Conservation (phyloP, 2,113 vertebrate genomes). For the Xiphias gladius region DNA sequence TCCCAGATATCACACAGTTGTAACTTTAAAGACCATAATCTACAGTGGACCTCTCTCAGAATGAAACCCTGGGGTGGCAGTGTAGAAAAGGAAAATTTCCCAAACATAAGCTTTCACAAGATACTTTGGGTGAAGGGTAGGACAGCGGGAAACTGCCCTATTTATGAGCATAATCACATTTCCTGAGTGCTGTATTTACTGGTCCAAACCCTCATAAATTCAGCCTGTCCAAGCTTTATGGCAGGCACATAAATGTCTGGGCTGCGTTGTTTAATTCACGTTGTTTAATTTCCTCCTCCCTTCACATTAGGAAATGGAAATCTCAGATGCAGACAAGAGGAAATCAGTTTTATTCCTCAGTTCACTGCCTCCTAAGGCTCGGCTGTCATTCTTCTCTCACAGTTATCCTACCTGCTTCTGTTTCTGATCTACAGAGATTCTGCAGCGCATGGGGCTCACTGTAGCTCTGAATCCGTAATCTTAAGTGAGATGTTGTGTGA, state of each 20-base stretch:
- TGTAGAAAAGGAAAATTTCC: slow-evolving; percentile 34
- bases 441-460: slow-evolving; percentile 32
- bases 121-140: slow-evolving; percentile 72
- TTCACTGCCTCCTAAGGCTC: slow-evolving; percentile 24
- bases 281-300: slow-evolving; percentile 77
- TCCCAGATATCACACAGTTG: background rate
- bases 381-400: slow-evolving; percentile 37
- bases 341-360: slow-evolving; percentile 59
- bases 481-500: slow-evolving; percentile 67
- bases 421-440: slow-evolving; percentile 45
- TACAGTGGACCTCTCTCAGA: background rate
- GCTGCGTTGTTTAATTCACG: slow-evolving; percentile 70
- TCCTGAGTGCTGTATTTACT: slow-evolving; percentile 81
- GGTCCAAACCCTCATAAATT: slow-evolving; percentile 75
- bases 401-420: slow-evolving; percentile 46
- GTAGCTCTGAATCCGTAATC: slow-evolving; percentile 61
- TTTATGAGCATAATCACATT: slow-evolving; percentile 83
- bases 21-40: slow-evolving; percentile 3
- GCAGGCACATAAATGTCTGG: slow-evolving; percentile 73
- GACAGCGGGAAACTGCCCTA: slow-evolving; percentile 69
- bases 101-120: slow-evolving; percentile 65
- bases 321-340: slow-evolving; percentile 67
- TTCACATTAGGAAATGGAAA: slow-evolving; percentile 78
- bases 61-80: background rate
- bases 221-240: slow-evolving; percentile 70